Evolutionary conservation across 2,797 vertebrate species (phyloP), one percentile per base, ranked within the genome.

Genomic region (Psittacula derbiana): DNA sequence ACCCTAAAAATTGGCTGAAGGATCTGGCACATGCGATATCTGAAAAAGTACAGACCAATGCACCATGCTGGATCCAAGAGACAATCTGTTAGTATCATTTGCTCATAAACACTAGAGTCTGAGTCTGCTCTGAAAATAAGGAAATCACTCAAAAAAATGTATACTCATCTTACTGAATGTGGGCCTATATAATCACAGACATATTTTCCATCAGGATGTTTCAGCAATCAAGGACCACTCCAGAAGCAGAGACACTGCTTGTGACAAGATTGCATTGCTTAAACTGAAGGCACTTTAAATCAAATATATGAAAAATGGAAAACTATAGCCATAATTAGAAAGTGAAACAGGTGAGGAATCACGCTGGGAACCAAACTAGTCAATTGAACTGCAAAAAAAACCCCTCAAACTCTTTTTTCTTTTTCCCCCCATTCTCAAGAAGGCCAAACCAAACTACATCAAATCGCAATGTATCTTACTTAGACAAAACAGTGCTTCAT

Each of bases 391-490:
- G 16, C 25, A 82, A 79, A 62, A 70, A 61, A 16, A 43, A 0
- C 0, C 16, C 28, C 47, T 36, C 28, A 21, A 74, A 44, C 15
- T 27, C n/a, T 47, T 58, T 25, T 30, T 4, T 18, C 20, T 20
- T 30, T 5, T 21, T 24, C 9, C 13, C n/a, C n/a, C 21, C 13
- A 33, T 2, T 4, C 5, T 5, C 1, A 1, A 52, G 33, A 71
- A 49, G 3, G 5, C 18, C 31, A 62, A 80, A 64, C 2, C 16
- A 58, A 74, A 79, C 40, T 33, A 90, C 19, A 73, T 16, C 50
- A 85, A 76, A 89, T 40, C 24, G 71, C 41, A 69, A 43, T 0
- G 1, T 23, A 44, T 5, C 55, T n/a, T 84, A 38, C 47, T 40
- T 46, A 25, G 58, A 47, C 8, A 74, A 73, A 61, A 65, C 3